Conservation (phyloP, 2,888 invertebrate species). For the Aquatica leii region DNA sequence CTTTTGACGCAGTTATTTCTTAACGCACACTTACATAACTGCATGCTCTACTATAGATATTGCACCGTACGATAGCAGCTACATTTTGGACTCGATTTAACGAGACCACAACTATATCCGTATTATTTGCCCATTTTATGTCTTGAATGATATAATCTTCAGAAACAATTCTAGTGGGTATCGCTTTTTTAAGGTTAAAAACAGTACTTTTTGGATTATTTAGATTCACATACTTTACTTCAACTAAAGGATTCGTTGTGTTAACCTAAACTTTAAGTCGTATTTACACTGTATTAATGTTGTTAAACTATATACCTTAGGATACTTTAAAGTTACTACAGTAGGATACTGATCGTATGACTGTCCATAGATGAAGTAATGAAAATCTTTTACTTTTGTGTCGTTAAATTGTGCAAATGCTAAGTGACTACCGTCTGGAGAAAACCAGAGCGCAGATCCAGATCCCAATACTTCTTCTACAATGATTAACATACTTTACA, state of each 20-base stretch:
- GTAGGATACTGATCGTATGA: slow-evolving; percentile 72
- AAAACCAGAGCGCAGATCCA: slow-evolving; percentile 82
- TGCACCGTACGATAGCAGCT: slow-evolving; percentile 57
- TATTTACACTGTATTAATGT: background rate
- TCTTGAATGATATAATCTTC: slow-evolving; percentile 72
- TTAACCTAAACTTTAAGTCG: slow-evolving; percentile 70
- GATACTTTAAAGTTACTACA: slow-evolving; percentile 74
- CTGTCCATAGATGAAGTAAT: slow-evolving; percentile 71
- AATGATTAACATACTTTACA: slow-evolving; percentile 44
- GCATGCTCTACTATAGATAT: slow-evolving; percentile 14
- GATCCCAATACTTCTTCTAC: slow-evolving; percentile 80
- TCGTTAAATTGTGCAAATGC: slow-evolving; percentile 80
- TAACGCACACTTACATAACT: slow-evolving; percentile 24
- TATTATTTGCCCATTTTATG: slow-evolving; percentile 77
- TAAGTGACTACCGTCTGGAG: slow-evolving; percentile 71
- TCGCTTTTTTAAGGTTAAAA: slow-evolving; percentile 33
- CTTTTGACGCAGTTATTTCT: slow-evolving; percentile 29
- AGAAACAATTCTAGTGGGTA: slow-evolving; percentile 65
- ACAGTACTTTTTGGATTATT: slow-evolving; percentile 29
- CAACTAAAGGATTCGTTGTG: slow-evolving; percentile 76
- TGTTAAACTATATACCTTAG: slow-evolving; percentile 67
- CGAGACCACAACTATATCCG: slow-evolving; percentile 77
- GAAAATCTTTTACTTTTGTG: slow-evolving; percentile 69
- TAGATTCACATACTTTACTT: slow-evolving; percentile 71
- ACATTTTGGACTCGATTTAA: slow-evolving; percentile 86